Base-by-base conservation (phyloP, 2,888 invertebrate species). In the Eulithis testata region DNA sequence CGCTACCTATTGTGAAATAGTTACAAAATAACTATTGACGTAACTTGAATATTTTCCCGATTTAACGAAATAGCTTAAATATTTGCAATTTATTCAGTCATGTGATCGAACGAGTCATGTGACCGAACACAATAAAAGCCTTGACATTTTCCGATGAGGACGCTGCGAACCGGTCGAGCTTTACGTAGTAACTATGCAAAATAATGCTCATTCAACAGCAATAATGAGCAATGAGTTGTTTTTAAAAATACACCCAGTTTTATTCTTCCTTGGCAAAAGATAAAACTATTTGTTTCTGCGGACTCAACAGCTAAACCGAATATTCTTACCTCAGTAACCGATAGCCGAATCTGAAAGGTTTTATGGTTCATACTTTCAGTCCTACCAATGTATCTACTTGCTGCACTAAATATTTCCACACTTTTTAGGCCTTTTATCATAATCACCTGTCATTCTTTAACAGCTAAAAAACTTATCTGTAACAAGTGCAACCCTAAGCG, bases 111-210 rank as follows among this genome's bases (percentile, higher is more conserved):
- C 40, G 40, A 40, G 40, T 78, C 81, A 79, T 79, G 80, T 81
- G 82, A 79, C 75, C 73, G 70, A 79, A 73, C 75, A 82, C 82
- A 82, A 83, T 80, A 71, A 64, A 74, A 82, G 75, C 82, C 82
- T 83, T 83, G 82, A 83, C 82, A 83, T 83, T 83, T 82, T 74
- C 75, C 75, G 75, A 75, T 78, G 82, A 82, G 82, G 82, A 82
- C 82, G 82, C 75, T 66, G 69, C 71, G 70, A 76, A 81, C 82
- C 80, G 79, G 82, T 80, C 68, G 68, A 79, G 79, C 79, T 81
- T 79, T 74, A 66, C 71, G 60, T 60, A 63, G 60, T 70, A 63
- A 68, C 72, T 75, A 73, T 70, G 70, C 65, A 65, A 54, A 69
- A 68, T 66, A 72, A 65, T 27, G 40, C 55, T 56, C 21, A 50